These are phyloP conservation scores for Chaetura pelagica DNA, from an alignment of 2,113 vertebrate species.

Conservation along the genomic window DNA sequence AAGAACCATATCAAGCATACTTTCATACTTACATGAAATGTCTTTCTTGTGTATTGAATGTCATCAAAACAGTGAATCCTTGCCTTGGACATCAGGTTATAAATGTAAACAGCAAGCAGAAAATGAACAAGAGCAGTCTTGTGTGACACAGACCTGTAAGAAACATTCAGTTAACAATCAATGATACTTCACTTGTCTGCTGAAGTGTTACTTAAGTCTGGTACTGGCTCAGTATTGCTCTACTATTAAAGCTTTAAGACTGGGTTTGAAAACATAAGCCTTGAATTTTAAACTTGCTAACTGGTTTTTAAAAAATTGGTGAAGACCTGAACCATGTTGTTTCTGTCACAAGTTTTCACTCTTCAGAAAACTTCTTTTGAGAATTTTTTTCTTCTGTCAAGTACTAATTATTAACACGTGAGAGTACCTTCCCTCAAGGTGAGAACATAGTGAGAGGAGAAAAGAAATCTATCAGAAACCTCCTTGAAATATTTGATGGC, in stretches of 20 bases:
- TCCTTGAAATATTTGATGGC: conserved; percentile 96
- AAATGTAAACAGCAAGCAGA: not conserved
- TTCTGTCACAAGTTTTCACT: not conserved
- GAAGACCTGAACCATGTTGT: not conserved
- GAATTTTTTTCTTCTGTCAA: not conserved
- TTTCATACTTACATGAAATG: not conserved
- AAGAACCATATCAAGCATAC: not conserved
- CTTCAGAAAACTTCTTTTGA: not conserved
- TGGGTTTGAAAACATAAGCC: not conserved
- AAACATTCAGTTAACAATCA: not conserved
- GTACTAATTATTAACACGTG: not conserved
- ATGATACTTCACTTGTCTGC: not conserved
- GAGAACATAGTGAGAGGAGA: conserved; percentile 93
- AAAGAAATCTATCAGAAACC: conserved; percentile 89
- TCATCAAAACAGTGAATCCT: not conserved
- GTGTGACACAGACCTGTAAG: not conserved
- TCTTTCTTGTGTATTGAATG: not conserved
- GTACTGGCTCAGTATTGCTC: not conserved
- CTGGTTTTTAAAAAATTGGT: not conserved
- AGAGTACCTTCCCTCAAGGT: conserved; percentile 76
- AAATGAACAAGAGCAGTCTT: not conserved
- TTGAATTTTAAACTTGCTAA: not conserved
- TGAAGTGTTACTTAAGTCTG: not conserved
- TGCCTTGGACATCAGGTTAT: not conserved
- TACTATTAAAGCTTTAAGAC: not conserved